A percentile compares a stretch with the other conserved stretches of the same genome.
These are phyloP conservation scores for Sphaeramia orbicularis DNA, from an alignment of 2,797 vertebrate genomes.

Conservation along the genomic window DNA sequence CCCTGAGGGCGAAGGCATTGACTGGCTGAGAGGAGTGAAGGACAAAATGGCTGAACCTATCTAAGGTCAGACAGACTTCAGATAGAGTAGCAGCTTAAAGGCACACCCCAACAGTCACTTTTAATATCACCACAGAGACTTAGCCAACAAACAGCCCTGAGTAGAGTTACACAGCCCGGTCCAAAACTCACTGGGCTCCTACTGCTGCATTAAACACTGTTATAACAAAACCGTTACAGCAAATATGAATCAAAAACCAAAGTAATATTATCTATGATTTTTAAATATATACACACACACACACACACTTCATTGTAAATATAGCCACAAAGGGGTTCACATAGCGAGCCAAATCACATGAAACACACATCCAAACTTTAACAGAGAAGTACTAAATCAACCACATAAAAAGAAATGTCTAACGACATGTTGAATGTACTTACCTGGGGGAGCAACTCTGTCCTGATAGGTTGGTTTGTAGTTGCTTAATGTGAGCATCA, in stretches of 20 bases:
- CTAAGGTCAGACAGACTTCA: conserved; percentile 75
- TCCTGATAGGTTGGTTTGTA: conserved; percentile 98
- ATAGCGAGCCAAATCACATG: too few relatives aligned
- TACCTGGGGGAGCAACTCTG: conserved; percentile 99
- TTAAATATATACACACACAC: too few relatives aligned
- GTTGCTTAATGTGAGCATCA: conserved; percentile 93
- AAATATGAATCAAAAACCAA: background rate
- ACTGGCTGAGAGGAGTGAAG: conserved; percentile 78
- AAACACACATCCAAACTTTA: too few relatives aligned
- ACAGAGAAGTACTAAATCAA: too few relatives aligned
- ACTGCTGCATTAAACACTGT: background rate
- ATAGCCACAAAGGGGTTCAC: too few relatives aligned
- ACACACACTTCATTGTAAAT: too few relatives aligned
- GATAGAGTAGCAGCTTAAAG: conserved; percentile 65
- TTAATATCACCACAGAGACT: conserved; percentile 12
- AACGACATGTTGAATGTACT: conserved; percentile 11
- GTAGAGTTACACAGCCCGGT: background rate
- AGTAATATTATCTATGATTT: too few relatives aligned
- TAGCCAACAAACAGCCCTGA: background rate
- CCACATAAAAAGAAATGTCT: too few relatives aligned
- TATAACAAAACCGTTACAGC: background rate
- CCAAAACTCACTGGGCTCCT: background rate
- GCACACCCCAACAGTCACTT: conserved; percentile 53
- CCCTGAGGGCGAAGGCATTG: conserved; percentile 64
- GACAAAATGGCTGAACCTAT: conserved; percentile 86